Evolutionary conservation across 1,140 invertebrate species (phyloP), one percentile per base, ranked within the genome.

Genomic region (Brachystomella parvula): DNA sequence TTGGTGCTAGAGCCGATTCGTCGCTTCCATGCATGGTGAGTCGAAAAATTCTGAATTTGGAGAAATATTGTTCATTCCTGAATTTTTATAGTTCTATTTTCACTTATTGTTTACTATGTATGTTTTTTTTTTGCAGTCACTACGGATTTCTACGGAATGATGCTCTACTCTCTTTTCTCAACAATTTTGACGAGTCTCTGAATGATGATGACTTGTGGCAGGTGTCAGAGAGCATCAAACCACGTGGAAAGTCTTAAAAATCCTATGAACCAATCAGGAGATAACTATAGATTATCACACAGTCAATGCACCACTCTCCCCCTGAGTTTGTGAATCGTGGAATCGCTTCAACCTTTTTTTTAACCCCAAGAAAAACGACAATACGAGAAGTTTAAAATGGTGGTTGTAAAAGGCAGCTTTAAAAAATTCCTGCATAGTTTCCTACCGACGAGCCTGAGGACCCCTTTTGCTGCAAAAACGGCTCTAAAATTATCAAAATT

Each of bases 141-240:
- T 93, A 92, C 81, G 84, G 83, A 73, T 93, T 91, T 77, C 93
- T 92, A 79, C 90, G 89, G 75, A 92, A 94, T 77, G 93, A 96
- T 76, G 86, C 88, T 70, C 94, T 99, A 49, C 88, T 97, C 74
- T 83, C 87, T 63, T 95, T 96, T 81, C 96, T 99, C 82, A 92
- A 94, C 78, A 92, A 95, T 79, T 98, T 98, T 80, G 90, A 96
- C 75, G 89, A 97, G 78, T 92, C 89, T 76, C 83, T 96, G 68
- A 89, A 87, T 78, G 96, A 98, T 81, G 95, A 98, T 77, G 88
- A 91, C 49, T 92, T 98, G 86, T 98, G 95, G 95, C 90, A 95
- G 78, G 89, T 96, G 72, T 98, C 94, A 0, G 92, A 98, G 78
- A 86, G 84, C 64, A 95, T 98, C 67, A 97, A 96, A 82, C 95